Conservation (phyloP, 2,888 invertebrate species). For the Doris montereyensis region DNA sequence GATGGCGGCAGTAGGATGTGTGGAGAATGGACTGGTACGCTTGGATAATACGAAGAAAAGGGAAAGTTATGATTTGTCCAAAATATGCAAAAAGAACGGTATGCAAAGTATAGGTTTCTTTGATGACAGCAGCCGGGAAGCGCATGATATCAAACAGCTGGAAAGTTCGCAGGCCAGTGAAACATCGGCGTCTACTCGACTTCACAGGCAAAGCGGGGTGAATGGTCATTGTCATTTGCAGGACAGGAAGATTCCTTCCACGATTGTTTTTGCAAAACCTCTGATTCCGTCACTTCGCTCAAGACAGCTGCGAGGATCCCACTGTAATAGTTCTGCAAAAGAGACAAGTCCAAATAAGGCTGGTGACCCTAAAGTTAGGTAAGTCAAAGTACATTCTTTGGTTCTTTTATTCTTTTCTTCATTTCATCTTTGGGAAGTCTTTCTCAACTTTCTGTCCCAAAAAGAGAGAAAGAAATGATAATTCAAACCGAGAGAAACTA, state of each 20-base stretch:
- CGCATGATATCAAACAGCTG: conserved; percentile 48
- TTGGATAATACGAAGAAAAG: conserved; percentile 58
- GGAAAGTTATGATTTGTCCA: conserved; percentile 52
- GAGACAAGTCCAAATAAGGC: too few relatives aligned
- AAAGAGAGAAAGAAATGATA: too few relatives aligned
- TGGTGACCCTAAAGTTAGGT: too few relatives aligned
- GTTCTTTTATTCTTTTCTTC: too few relatives aligned
- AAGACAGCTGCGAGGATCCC: too few relatives aligned
- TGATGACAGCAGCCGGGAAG: conserved; percentile 56
- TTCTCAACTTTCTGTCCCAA: too few relatives aligned
- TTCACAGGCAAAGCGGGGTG: background rate
- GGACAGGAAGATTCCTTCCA: background rate
- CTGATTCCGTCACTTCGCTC: conserved; percentile 64
- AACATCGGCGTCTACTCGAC: background rate
- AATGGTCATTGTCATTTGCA: background rate
- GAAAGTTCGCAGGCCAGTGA: background rate
- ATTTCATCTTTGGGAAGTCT: too few relatives aligned
- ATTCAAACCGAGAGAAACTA: too few relatives aligned
- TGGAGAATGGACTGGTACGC: conserved; percentile 60
- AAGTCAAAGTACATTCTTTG: too few relatives aligned
- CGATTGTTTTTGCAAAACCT: conserved; percentile 59
- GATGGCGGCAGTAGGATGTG: conserved; percentile 70
- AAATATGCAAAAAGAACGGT: conserved; percentile 66
- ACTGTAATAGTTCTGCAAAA: too few relatives aligned
- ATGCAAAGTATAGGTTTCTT: conserved; percentile 57